Conservation (phyloP, 2,797 vertebrate species). For the Anniella stebbinsi region DNA sequence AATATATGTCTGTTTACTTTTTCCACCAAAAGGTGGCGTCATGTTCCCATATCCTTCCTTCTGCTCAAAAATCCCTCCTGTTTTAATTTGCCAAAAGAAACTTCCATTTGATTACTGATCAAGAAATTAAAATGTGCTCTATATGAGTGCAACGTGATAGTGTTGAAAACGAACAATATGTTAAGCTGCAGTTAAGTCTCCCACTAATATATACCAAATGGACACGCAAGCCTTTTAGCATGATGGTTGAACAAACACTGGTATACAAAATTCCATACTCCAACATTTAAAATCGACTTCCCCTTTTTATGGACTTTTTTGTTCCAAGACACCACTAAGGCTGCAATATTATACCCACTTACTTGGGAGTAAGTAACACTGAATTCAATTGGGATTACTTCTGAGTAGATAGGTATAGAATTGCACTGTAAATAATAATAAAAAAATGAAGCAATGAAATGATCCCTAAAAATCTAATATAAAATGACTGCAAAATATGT, state of each 20-base stretch:
- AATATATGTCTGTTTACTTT: constrained; percentile 58
- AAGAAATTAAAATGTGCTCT: constrained; percentile 78
- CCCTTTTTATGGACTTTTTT: constrained; percentile 48
- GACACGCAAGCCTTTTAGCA: constrained; percentile 54
- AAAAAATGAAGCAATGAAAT: constrained; percentile 45
- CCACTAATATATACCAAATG: constrained; percentile 69
- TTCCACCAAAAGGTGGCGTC: constrained; percentile 81
- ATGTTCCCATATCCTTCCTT: constrained; percentile 74
- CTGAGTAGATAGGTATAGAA: not conserved
- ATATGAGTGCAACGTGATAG: constrained; percentile 70
- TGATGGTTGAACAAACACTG: constrained; percentile 55
- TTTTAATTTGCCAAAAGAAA: constrained; percentile 78
- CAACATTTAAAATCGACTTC: constrained; percentile 45
- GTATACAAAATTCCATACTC: constrained; percentile 39
- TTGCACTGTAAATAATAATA: constrained; percentile 30
- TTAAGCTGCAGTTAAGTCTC: constrained; percentile 67
- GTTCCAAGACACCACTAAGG: constrained; percentile 40
- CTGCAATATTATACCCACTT: not conserved
- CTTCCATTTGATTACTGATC: constrained; percentile 79
- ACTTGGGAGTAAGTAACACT: not conserved
- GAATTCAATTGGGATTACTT: not conserved
- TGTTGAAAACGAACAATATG: constrained; percentile 77
- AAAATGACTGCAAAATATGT: not conserved
- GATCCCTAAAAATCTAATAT: not conserved
- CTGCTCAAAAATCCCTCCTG: constrained; percentile 48